phyloP scores from a whole-genome alignment of 2,113 vertebrate species.

The Chloroceryle aenea region DNA sequence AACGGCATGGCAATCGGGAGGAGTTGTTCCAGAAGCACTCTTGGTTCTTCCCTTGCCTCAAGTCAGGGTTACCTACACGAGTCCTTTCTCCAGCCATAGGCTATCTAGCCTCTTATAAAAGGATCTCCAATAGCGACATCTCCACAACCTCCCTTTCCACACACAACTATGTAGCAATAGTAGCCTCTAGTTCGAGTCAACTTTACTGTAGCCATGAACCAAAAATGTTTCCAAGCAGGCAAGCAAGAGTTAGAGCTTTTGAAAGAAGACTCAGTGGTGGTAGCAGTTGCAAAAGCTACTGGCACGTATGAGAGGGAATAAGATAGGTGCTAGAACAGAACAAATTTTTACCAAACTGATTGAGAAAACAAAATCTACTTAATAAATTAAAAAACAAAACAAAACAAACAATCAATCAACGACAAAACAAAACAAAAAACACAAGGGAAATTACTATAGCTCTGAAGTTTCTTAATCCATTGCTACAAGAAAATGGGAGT shows the following conservation, averaged over 20 bases:
- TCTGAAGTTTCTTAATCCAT: neutral
- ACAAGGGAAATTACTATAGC: neutral
- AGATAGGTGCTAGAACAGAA: neutral
- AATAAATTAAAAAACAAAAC: neutral
- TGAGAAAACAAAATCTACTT: neutral
- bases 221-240: neutral
- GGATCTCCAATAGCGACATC: neutral
- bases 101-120: neutral
- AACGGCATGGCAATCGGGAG: fast-evolving
- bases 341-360: neutral
- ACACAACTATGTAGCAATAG: neutral
- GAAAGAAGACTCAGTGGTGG: neutral
- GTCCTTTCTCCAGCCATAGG: neutral
- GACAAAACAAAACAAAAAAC: neutral
- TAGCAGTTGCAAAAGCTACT: neutral
- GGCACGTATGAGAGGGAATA: neutral
- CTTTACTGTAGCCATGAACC: neutral
- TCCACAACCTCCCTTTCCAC: neutral
- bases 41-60: fast-evolving
- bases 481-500: neutral
- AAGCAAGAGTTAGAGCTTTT: neutral
- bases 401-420: no score
- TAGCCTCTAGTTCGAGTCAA: neutral
- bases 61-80: neutral
- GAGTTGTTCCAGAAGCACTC: fast-evolving